Conservation (phyloP, 1,140 invertebrate species). For the Ceratina australensis region DNA sequence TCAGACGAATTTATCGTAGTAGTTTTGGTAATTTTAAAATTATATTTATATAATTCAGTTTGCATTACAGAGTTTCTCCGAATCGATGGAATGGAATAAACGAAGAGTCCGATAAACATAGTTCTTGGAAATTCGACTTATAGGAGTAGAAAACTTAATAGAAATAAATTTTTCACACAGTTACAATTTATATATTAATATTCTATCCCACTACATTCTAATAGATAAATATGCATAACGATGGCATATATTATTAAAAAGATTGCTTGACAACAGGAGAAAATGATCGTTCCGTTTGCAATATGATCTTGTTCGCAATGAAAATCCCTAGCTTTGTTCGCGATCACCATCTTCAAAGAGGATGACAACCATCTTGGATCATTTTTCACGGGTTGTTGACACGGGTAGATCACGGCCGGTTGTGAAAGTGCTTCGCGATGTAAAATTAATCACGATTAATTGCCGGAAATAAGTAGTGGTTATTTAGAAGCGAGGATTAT, state of each 20-base stretch:
- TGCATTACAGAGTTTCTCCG: no score
- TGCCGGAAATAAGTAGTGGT: slow-evolving; percentile 37
- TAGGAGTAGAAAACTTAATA: no score
- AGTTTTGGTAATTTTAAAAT: background rate
- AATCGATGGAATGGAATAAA: no score
- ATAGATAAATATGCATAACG: no score
- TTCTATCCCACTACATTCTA: no score
- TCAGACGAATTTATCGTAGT: background rate
- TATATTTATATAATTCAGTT: background rate
- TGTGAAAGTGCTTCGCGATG: slow-evolving; percentile 68
- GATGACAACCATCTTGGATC: slow-evolving; percentile 67
- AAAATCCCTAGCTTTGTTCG: slow-evolving; percentile 55
- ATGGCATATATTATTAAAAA: no score
- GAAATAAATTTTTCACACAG: no score
- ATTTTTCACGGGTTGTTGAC: slow-evolving; percentile 72
- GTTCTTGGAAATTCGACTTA: no score
- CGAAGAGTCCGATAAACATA: no score
- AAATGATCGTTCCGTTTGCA: no score
- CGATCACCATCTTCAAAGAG: slow-evolving; percentile 62
- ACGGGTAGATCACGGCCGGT: slow-evolving; percentile 69
- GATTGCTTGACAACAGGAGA: no score
- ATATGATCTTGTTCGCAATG: background rate
- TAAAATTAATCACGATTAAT: slow-evolving; percentile 52
- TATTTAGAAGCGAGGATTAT: slow-evolving; percentile 28
- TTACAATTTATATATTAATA: no score